Evolutionary conservation across 2,113 vertebrate species (phyloP).

Genomic region (Mastomys coucha): DNA sequence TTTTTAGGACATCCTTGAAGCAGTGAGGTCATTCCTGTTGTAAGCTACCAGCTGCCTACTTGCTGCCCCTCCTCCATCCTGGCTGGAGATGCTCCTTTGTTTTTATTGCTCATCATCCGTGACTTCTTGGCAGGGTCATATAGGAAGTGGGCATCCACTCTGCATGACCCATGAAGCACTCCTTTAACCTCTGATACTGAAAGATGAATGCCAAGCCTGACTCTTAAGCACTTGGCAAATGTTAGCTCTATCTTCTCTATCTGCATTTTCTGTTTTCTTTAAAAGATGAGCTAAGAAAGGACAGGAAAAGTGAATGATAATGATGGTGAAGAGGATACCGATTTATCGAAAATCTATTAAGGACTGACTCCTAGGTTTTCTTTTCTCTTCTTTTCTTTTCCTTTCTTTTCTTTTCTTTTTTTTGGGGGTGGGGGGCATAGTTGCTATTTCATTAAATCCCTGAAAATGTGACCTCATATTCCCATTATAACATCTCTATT

Average conservation of each 20-base stretch:
- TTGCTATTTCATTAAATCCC: conserved; percentile 42
- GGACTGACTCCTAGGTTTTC: not conserved
- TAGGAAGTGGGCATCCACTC: not conserved
- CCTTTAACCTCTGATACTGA: conserved; percentile 42
- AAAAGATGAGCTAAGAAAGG: conserved; percentile 54
- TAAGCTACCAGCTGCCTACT: not conserved
- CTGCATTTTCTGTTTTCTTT: conserved; percentile 63
- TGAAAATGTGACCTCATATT: not conserved
- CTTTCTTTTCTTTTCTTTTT: too few species aligned
- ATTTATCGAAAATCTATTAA: conserved; percentile 56
- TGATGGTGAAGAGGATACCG: conserved; percentile 5
- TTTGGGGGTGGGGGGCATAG: too few species aligned
- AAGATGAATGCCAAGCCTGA: conserved; percentile 63
- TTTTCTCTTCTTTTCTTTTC: not conserved
- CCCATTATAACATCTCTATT: not conserved
- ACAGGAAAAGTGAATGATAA: conserved; percentile 52
- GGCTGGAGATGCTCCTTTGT: conserved; percentile 45
- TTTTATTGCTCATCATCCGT: conserved; percentile 36
- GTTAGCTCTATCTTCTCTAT: not conserved
- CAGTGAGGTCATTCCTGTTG: not conserved
- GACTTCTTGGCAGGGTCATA: conserved; percentile 68
- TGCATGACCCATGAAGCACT: not conserved
- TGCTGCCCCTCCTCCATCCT: not conserved
- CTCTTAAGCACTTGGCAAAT: conserved; percentile 71
- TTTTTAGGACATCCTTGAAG: not conserved